Evolutionary conservation across 2,888 invertebrate species (phyloP).

Genomic region (Aphidius colemani): DNA sequence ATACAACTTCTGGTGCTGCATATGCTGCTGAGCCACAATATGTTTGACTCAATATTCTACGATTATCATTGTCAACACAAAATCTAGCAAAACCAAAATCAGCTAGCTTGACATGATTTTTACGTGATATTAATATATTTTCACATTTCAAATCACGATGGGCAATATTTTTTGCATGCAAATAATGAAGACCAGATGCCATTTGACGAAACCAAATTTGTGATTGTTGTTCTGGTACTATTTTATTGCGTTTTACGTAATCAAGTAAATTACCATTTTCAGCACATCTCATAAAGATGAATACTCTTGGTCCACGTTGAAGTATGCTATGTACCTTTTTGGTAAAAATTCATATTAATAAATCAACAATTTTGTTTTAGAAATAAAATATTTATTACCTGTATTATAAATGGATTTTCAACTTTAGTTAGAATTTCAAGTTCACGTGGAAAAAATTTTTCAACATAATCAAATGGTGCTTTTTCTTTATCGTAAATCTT

Average conservation of each 20-base stretch:
- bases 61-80: conserved; percentile 74
- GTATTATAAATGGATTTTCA: conserved; percentile 88
- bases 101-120: conserved; percentile 87
- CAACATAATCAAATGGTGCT: conserved; percentile 86
- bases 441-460: conserved; percentile 92
- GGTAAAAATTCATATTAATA: no score
- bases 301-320: conserved; percentile 80
- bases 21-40: conserved; percentile 98
- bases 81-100: conserved; percentile 94
- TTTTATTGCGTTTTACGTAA: conserved; percentile 78
- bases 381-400: conserved; percentile 59
- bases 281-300: conserved; percentile 87
- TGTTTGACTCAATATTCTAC: conserved; percentile 81
- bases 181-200: conserved; percentile 80
- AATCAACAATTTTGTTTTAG: no score
- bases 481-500: conserved; percentile 91
- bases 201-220: conserved; percentile 87
- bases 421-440: conserved; percentile 86
- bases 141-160: conserved; percentile 95
- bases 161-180: conserved; percentile 83
- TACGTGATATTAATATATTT: conserved; percentile 81
- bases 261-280: conserved; percentile 89
- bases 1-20: conserved; percentile 93
- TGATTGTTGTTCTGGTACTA: conserved; percentile 78
- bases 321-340: conserved; percentile 86